phyloP scores from a whole-genome alignment of 2,113 vertebrate genomes.

The Numida meleagris region DNA sequence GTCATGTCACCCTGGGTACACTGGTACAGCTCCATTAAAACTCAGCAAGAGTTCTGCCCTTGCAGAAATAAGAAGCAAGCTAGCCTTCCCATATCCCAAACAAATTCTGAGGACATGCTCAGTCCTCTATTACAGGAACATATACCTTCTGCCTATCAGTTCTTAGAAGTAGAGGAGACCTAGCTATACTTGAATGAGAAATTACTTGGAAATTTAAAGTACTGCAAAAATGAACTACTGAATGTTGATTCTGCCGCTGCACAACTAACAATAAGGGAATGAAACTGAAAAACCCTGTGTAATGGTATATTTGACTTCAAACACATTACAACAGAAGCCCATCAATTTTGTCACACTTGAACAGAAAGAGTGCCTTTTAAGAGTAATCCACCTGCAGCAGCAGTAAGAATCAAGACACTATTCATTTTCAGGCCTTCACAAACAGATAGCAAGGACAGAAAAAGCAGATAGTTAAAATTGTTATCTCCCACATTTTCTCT shows the following conservation, averaged over 20 bases:
- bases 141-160: not conserved
- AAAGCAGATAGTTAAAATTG: not conserved
- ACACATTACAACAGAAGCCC: accelerated
- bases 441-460: not conserved
- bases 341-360: not conserved
- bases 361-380: not conserved
- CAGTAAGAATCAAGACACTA: not conserved
- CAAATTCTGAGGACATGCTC: not conserved
- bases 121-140: not conserved
- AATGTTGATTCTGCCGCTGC: not conserved
- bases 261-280: not conserved
- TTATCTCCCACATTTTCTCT: not conserved
- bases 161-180: not conserved
- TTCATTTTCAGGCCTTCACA: not conserved
- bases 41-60: not conserved
- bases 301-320: not conserved
- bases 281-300: not conserved
- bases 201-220: not conserved
- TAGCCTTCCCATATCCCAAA: not conserved
- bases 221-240: accelerated
- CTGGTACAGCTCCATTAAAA: not conserved
- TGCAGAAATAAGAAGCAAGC: not conserved
- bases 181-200: not conserved
- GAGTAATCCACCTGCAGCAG: not conserved
- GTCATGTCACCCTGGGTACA: not conserved